Conservation (phyloP, 2,113 vertebrate species). For the Oreochromis spilurus region DNA sequence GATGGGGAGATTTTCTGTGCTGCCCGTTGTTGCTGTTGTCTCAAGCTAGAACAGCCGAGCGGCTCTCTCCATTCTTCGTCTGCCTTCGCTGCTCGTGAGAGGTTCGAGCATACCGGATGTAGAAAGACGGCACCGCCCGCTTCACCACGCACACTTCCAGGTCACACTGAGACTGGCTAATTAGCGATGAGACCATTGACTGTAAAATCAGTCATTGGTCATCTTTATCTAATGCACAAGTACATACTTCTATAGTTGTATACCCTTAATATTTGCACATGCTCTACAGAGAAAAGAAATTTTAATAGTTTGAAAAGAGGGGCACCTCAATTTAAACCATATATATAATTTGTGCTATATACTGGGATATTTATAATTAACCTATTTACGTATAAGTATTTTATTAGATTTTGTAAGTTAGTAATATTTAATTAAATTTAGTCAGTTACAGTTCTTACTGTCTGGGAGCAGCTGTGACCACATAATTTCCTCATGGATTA, state of each 20-base stretch:
- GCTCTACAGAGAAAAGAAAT: background rate
- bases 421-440: background rate
- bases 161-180: slow-evolving; percentile 15
- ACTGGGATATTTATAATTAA: background rate
- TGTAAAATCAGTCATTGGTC: background rate
- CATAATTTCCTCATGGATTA: background rate
- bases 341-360: background rate
- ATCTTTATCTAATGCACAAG: background rate
- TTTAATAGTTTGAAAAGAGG: background rate
- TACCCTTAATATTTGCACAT: background rate
- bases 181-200: background rate
- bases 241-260: background rate
- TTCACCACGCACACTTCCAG: slow-evolving; percentile 44
- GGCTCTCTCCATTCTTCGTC: slow-evolving; percentile 55
- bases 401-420: background rate
- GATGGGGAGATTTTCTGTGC: background rate
- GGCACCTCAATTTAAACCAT: background rate
- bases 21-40: slow-evolving; percentile 13
- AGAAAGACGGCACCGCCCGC: slow-evolving; percentile 70
- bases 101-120: slow-evolving; percentile 55
- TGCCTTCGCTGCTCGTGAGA: slow-evolving; percentile 47
- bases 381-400: background rate
- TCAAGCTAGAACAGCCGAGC: slow-evolving; percentile 16
- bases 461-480: background rate
- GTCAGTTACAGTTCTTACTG: background rate